Base-by-base conservation (phyloP, 2,797 vertebrate genomes). In the Perodicticus potto region DNA sequence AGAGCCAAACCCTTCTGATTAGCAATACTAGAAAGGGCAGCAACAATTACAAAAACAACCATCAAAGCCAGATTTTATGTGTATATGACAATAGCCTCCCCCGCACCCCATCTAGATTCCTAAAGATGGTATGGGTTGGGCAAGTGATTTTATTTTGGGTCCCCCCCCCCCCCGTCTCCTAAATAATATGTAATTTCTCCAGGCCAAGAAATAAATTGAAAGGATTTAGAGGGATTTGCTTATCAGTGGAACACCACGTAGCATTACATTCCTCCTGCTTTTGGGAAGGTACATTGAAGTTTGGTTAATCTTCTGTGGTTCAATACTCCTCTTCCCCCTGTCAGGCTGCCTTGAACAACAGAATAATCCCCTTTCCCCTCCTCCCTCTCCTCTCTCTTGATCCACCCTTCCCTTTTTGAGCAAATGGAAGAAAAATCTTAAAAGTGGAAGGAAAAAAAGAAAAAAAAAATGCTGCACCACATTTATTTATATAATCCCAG, bases 211-310 rank as follows among this genome's bases (percentile, higher is more conserved):
- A 99, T 99, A 98, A 99, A 98, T 98, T 98, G 99, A 98, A 98
- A 97, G 99, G 99, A 99, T 99, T 99, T 99, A 98, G 97, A 97
- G 93, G 99, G 99, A 99, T 99, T 99, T 99, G 98, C 99, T 99
- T 99, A 99, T 99, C 99, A 98, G 98, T 98, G 85, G 95, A 98
- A 98, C 97, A 98, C 98, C 98, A 98, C 95, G 84, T 98, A 99
- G 98, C 98, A 97, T 98, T 98, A 97, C 97, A 98, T 98, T 98
- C 97, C 97, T 97, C 77, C 97, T 97, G 98, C 98, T 99, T 99
- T 98, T 91, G 97, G 98, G 98, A 98, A 98, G 98, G 98, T 98
- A 98, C 98, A 98, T 96, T 98, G 98, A 99, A 98, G 98, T 98
- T 98, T 96, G 95, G 96, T 98, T 99, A 99, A 99, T 99, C 98